Evolutionary conservation across 2,797 vertebrate species (phyloP), one percentile per base, ranked within the genome.

Genomic region (Sebastes ruberrimus): DNA sequence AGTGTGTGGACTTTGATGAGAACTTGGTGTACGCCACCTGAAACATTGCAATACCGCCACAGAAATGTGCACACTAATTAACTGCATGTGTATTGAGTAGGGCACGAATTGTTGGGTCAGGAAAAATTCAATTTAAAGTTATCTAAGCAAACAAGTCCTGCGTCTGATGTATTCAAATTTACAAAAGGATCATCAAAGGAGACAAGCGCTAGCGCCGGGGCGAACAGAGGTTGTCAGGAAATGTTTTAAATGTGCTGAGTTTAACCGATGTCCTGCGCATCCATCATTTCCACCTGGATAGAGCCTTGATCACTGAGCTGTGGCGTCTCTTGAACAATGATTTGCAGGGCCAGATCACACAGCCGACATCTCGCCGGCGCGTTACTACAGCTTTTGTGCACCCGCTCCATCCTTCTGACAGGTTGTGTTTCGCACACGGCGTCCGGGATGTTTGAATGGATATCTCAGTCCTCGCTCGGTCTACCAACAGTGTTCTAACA

Each of bases 271-370:
- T 81, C 76, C 65, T 11, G 80, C 53, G 25, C 88, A 91, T 93
- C 88, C 90, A 91, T 93, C 90, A 87, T 90, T 80, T 90, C 92
- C 89, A 90, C 86, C 83, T 90, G 89, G 78, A 71, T 65, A 32
- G 56, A 80, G 83, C 89, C 82, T 87, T 83, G 90, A 92, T 88
- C 86, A 71, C 72, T 72, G 86, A 91, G 85, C 87, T 75, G 81
- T 63, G 59, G 16, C 52, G 16, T 74, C 74, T 84, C 70, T 60
- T 81, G 84, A 89, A 87, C 87, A 83, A 87, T 87, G 85, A 86
- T 90, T 86, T 84, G 71, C 72, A 10, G 71, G 74, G 74, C 70
- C 49, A 6, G 70, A 86, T 86, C 81, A 83, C 81, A 74, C 64
- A 49, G 80, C 38, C 33, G 38, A 78, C 80, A 59, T 78, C 77